Percentiles rank a stretch among this genome's conserved stretches.
Evolutionary conservation across 1,140 invertebrate genomes (phyloP).

Genomic region (Tribolium castaneum): DNA sequence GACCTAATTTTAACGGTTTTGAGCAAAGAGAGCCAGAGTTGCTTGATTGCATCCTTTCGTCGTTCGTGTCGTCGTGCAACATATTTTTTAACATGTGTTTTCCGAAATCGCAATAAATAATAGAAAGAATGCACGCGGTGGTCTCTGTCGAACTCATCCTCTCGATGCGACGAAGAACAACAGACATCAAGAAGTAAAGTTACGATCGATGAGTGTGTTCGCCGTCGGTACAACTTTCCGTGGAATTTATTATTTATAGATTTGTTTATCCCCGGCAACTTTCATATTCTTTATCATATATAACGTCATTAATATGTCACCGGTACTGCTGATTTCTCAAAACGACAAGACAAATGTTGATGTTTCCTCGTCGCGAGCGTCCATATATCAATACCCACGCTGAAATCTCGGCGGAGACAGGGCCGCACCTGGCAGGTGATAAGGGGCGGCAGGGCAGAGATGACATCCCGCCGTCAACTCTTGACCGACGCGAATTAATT

Average conservation of each 20-base stretch:
- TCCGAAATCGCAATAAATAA: slow-evolving; percentile 30
- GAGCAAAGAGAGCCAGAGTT: neutral
- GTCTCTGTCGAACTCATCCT: slow-evolving; percentile 22
- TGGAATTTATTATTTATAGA: slow-evolving; percentile 59
- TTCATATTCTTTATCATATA: slow-evolving; percentile 58
- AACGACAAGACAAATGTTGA: slow-evolving; percentile 59
- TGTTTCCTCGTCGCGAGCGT: slow-evolving; percentile 53
- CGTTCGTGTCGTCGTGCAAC: neutral
- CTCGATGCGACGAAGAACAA: slow-evolving; percentile 37
- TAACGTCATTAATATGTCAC: slow-evolving; percentile 59
- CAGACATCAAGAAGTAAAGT: slow-evolving; percentile 39
- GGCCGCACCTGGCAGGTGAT: slow-evolving; percentile 40
- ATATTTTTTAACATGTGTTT: slow-evolving; percentile 33
- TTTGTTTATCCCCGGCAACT: slow-evolving; percentile 59
- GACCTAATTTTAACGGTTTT: no score
- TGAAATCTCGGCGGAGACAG: neutral
- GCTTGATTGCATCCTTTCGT: neutral
- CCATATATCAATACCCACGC: slow-evolving; percentile 59
- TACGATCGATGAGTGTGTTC: slow-evolving; percentile 44
- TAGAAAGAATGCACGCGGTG: slow-evolving; percentile 29
- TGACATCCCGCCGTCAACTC: neutral
- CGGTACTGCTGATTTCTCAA: slow-evolving; percentile 56
- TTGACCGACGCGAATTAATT: slow-evolving; percentile 37
- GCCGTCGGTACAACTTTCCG: slow-evolving; percentile 45
- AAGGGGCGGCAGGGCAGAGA: slow-evolving; percentile 17